phyloP scores from a whole-genome alignment of 1,140 invertebrate genomes.

The Hormaphis cornu region DNA sequence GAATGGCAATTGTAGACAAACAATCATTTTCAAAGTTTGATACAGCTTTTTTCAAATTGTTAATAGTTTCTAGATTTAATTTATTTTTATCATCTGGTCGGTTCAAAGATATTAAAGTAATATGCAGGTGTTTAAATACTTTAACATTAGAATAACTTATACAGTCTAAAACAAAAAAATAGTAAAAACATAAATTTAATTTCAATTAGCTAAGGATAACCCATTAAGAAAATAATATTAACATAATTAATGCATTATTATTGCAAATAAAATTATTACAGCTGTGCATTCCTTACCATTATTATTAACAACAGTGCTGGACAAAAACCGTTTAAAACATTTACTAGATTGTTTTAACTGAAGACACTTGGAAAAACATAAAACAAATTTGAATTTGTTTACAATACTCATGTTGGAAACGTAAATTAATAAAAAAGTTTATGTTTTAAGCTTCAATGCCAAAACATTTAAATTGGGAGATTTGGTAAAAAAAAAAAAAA shows the following conservation, averaged over 20 bases:
- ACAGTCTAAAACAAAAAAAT: not conserved
- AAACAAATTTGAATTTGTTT: not conserved
- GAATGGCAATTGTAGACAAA: constrained; percentile 56
- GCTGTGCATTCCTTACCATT: not conserved
- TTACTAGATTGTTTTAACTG: not conserved
- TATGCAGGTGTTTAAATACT: constrained; percentile 35
- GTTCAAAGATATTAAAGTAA: constrained; percentile 69
- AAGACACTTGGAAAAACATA: not conserved
- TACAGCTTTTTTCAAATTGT: constrained; percentile 42
- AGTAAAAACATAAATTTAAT: not conserved
- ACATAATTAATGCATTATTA: too few species aligned
- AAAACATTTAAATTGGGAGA: too few species aligned
- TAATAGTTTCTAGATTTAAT: constrained; percentile 56
- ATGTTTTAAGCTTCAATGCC: too few species aligned
- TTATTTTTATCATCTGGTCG: constrained; percentile 71
- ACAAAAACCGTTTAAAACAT: not conserved
- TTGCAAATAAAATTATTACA: not conserved
- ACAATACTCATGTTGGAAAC: not conserved
- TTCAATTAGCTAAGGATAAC: too few species aligned
- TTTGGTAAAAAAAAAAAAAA: too few species aligned
- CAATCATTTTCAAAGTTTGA: constrained; percentile 48
- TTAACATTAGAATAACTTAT: not conserved
- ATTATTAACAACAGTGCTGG: not conserved
- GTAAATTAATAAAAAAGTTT: too few species aligned
- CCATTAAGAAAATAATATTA: too few species aligned